These are phyloP conservation scores for Phenganax marumi DNA, from an alignment of 92 coral and sea anemone species.

Conservation along the genomic window DNA sequence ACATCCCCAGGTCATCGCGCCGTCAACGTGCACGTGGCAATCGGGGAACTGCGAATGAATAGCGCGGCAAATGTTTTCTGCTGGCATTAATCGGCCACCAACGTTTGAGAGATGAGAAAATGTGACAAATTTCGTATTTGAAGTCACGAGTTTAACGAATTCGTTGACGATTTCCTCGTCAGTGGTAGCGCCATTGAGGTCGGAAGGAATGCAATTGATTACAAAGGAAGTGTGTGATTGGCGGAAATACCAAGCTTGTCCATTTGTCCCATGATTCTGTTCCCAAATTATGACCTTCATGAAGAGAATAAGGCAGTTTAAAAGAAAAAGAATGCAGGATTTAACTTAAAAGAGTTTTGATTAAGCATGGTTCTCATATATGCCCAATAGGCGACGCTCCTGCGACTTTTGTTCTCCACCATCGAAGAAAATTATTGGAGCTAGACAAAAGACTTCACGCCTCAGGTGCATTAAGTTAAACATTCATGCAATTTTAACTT, in stretches of 20 bases:
- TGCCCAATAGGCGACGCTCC: too few species aligned
- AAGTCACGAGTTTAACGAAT: constrained; percentile 43
- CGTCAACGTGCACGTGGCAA: constrained; percentile 67
- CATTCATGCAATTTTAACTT: not conserved
- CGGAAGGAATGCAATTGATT: constrained; percentile 40
- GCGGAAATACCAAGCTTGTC: constrained; percentile 59
- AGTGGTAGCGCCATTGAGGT: constrained; percentile 33
- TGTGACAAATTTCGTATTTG: constrained; percentile 52
- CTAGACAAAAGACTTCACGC: not conserved
- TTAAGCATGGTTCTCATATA: too few species aligned
- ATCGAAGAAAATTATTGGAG: too few species aligned
- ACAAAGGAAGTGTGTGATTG: constrained; percentile 45
- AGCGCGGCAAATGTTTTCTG: constrained; percentile 42
- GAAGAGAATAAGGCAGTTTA: not conserved
- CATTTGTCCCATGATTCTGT: constrained; percentile 63
- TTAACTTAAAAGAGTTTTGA: too few species aligned
- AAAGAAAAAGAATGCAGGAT: not conserved
- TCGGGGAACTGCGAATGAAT: constrained; percentile 49
- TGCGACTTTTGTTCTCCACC: too few species aligned
- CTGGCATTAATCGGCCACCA: constrained; percentile 62
- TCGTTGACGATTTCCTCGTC: constrained; percentile 45
- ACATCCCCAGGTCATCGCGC: constrained; percentile 67
- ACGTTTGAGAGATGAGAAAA: constrained; percentile 62
- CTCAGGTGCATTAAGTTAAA: not conserved
- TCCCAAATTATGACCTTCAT: constrained; percentile 67